Conservation (phyloP, 2,113 vertebrate species). For the Salvelinus alpinus region DNA sequence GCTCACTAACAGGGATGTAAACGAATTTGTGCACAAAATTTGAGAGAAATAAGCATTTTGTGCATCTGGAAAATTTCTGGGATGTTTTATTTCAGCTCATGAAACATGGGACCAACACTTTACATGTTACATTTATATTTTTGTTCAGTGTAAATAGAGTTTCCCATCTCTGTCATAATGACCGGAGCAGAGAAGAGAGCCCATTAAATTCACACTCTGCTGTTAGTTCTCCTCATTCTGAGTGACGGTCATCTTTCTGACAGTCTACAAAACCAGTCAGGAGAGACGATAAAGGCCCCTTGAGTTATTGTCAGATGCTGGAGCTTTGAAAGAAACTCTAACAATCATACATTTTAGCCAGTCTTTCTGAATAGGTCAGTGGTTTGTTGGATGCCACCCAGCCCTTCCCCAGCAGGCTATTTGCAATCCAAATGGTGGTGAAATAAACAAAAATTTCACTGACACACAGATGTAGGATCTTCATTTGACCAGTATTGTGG, state of each 20-base stretch:
- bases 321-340: background rate
- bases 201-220: constrained; percentile 40
- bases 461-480: background rate
- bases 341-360: background rate
- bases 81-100: constrained; percentile 7
- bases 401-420: background rate
- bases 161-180: constrained; percentile 53
- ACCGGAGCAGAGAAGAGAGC: constrained; percentile 31
- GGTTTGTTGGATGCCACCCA: background rate
- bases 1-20: no score
- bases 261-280: constrained; percentile 36
- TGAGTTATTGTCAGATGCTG: constrained; percentile 27
- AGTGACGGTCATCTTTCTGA: constrained; percentile 34
- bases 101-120: constrained; percentile 15
- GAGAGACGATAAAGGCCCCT: constrained; percentile 39
- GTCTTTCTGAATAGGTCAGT: background rate
- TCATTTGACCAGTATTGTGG: no score
- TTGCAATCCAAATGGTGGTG: background rate
- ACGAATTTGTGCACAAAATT: no score
- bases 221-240: constrained; percentile 47
- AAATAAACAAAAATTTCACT: background rate
- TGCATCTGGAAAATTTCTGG: no score
- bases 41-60: no score
- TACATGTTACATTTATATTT: no score
- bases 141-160: background rate